Conservation (phyloP, 2,888 invertebrate genomes). For the Dichetophora obliterata region DNA sequence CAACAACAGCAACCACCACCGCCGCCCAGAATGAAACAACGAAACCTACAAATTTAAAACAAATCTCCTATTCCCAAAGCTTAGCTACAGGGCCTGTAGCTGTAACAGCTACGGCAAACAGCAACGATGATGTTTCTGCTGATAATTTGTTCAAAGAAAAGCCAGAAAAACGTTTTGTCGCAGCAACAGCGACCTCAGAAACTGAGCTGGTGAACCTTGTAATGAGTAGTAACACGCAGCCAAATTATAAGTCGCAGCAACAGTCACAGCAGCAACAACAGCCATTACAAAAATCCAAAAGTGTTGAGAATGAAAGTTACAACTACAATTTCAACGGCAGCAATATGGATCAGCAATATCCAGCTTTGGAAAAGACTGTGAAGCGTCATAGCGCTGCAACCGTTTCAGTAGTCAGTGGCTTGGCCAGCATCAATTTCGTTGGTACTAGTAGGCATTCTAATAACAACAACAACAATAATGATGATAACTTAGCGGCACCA, state of each 20-base stretch:
- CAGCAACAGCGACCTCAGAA: background rate
- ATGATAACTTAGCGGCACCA: slow-evolving; percentile 24
- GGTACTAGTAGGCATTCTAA: slow-evolving; percentile 52
- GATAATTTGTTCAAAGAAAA: slow-evolving; percentile 30
- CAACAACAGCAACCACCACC: background rate
- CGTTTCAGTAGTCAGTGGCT: slow-evolving; percentile 46
- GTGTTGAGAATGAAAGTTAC: slow-evolving; percentile 66
- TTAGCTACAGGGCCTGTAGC: slow-evolving; percentile 47
- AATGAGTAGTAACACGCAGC: background rate
- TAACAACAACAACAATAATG: slow-evolving; percentile 31
- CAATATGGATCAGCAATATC: slow-evolving; percentile 69
- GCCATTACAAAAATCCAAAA: slow-evolving; percentile 67
- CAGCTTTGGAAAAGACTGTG: slow-evolving; percentile 70
- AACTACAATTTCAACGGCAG: slow-evolving; percentile 58
- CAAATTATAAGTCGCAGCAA: background rate
- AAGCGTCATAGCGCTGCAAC: slow-evolving; percentile 65
- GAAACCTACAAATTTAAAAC: slow-evolving; percentile 42
- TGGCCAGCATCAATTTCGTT: slow-evolving; percentile 49
- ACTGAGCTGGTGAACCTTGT: background rate
- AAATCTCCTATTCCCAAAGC: slow-evolving; percentile 60
- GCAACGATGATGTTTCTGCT: slow-evolving; percentile 4
- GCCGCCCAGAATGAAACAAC: background rate
- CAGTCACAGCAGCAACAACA: slow-evolving; percentile 47
- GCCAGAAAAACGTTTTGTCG: too few species aligned
- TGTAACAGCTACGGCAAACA: slow-evolving; percentile 32